Percentiles rank a stretch among this genome's conserved stretches.
Evolutionary conservation across 1,140 invertebrate species (phyloP).

Genomic region (Archivesica marissinica): DNA sequence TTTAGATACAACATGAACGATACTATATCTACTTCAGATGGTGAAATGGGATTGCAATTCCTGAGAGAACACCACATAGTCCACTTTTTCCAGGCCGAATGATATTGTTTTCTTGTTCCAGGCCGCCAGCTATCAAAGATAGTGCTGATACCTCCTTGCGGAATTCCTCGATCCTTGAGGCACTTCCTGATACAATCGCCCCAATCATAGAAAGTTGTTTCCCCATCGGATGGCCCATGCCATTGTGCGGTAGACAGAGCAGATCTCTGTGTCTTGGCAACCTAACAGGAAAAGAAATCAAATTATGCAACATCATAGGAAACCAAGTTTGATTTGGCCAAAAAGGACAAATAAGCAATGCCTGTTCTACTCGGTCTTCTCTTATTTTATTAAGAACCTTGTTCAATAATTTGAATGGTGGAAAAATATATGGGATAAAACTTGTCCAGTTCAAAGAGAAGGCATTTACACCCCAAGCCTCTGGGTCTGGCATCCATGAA

Average conservation of each 20-base stretch:
- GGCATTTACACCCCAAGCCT: neutral
- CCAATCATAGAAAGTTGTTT: slow-evolving; percentile 24
- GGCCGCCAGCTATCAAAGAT: slow-evolving; percentile 3
- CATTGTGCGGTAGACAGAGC: slow-evolving; percentile 14
- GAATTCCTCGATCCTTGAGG: slow-evolving; percentile 17
- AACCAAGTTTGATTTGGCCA: slow-evolving; percentile 60
- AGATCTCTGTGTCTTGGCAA: slow-evolving; percentile 37
- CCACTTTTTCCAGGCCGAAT: slow-evolving; percentile 7
- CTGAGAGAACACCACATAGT: slow-evolving; percentile 29
- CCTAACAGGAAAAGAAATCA: slow-evolving; percentile 46
- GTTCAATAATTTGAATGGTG: too few species aligned
- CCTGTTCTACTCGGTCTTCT: slow-evolving; percentile 46
- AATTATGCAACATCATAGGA: slow-evolving; percentile 28
- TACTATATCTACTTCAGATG: slow-evolving; percentile 36
- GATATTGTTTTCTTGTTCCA: slow-evolving; percentile 26
- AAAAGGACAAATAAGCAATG: slow-evolving; percentile 50
- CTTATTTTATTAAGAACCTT: slow-evolving; percentile 52
- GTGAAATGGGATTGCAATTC: slow-evolving; percentile 13
- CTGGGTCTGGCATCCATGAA: neutral
- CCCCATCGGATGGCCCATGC: slow-evolving; percentile 27
- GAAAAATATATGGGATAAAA: too few species aligned
- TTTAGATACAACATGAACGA: slow-evolving; percentile 10
- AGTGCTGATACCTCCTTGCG: neutral
- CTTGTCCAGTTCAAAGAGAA: slow-evolving; percentile 13
- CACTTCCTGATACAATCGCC: slow-evolving; percentile 54